Percentiles rank a stretch among this genome's conserved stretches.
Conservation (phyloP, 2,113 vertebrate genomes). For the Salminus brasiliensis region DNA sequence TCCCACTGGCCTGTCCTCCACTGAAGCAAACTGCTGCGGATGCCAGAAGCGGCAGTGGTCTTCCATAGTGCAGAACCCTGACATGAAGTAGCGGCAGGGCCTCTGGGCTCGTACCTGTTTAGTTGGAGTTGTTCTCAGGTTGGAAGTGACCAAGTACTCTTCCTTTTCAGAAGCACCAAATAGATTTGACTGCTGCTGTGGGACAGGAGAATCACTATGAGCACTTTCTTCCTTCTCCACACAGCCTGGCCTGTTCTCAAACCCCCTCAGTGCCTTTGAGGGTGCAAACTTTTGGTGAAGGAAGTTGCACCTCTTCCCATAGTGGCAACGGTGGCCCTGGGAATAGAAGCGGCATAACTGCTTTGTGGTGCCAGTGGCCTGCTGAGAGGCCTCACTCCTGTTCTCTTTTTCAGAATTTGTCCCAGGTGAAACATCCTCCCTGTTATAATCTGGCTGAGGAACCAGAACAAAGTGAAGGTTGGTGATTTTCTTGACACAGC, state of each 20-base stretch:
- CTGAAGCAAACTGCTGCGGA: slow-evolving; percentile 63
- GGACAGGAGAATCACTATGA: not conserved
- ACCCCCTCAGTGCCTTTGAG: slow-evolving; percentile 15
- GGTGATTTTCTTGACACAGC: not conserved
- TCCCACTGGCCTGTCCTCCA: slow-evolving; percentile 43
- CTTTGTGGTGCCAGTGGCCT: slow-evolving; percentile 31
- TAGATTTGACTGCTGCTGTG: not conserved
- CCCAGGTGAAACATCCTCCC: not conserved
- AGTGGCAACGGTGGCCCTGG: slow-evolving; percentile 76
- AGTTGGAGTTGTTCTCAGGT: slow-evolving; percentile 29
- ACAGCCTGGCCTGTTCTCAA: slow-evolving; percentile 29
- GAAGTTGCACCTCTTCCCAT: slow-evolving; percentile 76
- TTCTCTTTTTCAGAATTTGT: slow-evolving; percentile 43
- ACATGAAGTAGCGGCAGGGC: slow-evolving; percentile 77
- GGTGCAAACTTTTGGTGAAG: slow-evolving; percentile 66
- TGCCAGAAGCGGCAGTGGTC: slow-evolving; percentile 80
- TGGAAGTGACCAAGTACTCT: not conserved
- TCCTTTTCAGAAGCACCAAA: slow-evolving; percentile 12
- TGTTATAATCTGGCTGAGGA: slow-evolving; percentile 12
- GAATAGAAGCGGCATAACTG: slow-evolving; percentile 77
- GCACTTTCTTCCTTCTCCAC: not conserved
- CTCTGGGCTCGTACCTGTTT: slow-evolving; percentile 43
- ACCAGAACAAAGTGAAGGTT: not conserved
- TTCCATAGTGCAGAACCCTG: slow-evolving; percentile 81
- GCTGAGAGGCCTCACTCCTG: slow-evolving; percentile 15